A percentile compares a stretch with the other conserved stretches of the same genome.
phyloP scores from a whole-genome alignment of 92 coral and sea anemone genomes.

The Epizoanthus illoricatus region DNA sequence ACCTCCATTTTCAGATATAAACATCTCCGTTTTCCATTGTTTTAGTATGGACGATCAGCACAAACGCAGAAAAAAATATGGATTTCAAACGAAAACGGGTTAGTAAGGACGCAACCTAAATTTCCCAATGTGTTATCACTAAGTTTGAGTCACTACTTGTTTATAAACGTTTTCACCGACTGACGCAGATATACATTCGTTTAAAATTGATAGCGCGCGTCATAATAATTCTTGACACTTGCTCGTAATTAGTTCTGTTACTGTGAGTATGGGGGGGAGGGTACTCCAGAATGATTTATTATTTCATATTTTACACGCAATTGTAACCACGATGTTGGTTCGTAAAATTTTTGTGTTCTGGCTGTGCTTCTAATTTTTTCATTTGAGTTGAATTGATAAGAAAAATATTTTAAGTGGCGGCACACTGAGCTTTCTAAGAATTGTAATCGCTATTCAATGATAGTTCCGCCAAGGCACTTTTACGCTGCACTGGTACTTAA shows the following conservation, averaged over 20 bases:
- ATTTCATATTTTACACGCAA: not conserved
- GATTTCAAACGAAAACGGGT: too few relatives aligned
- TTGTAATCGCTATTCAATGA: not conserved
- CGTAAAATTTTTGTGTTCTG: not conserved
- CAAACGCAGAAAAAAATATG: too few relatives aligned
- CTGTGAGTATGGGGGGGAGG: not conserved
- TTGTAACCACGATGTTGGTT: not conserved
- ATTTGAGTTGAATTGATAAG: not conserved
- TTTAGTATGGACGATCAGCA: too few relatives aligned
- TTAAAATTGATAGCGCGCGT: not conserved
- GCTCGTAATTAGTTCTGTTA: not conserved
- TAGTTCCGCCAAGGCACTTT: too few relatives aligned
- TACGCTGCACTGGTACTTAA: not conserved
- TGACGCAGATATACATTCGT: not conserved
- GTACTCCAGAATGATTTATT: not conserved
- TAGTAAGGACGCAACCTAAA: too few relatives aligned
- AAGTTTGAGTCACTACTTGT: not conserved
- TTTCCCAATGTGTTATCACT: not conserved
- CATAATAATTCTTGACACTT: slow-evolving; percentile 3
- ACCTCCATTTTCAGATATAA: too few relatives aligned
- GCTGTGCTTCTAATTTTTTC: not conserved
- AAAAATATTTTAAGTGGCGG: not conserved
- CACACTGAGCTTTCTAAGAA: not conserved
- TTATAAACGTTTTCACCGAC: not conserved
- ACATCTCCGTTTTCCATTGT: too few relatives aligned